phyloP scores from a whole-genome alignment of 2,113 vertebrate genomes.

The Nothobranchius furzeri region DNA sequence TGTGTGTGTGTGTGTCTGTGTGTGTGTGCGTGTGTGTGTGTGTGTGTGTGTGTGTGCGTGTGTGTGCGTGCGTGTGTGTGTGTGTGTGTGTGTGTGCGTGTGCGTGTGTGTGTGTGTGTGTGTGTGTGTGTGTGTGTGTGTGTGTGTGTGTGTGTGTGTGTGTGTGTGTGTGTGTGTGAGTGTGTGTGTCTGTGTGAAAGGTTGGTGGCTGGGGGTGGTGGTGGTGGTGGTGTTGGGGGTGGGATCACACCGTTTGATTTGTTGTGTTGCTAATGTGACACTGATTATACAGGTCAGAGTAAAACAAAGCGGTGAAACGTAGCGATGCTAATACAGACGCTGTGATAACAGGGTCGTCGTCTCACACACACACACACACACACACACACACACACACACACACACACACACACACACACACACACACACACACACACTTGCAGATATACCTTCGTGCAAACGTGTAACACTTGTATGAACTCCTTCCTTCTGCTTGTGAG shows the following conservation, averaged over 20 bases:
- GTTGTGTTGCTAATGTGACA: conserved; percentile 99
- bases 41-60: too few species aligned
- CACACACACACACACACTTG: conserved; percentile 2
- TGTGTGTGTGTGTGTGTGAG: too few species aligned
- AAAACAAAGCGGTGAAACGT: conserved; percentile 94
- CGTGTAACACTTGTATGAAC: conserved; percentile 21
- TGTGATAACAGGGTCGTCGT: conserved; percentile 84
- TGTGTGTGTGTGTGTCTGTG: conserved; percentile 28
- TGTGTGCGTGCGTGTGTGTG: conserved; percentile 9
- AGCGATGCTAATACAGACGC: conserved; percentile 93
- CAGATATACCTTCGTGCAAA: conserved; percentile 27
- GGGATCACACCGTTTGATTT: conserved; percentile 98
- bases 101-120: conserved; percentile 69
- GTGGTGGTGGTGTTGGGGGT: conserved; percentile 47
- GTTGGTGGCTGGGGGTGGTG: conserved; percentile 38
- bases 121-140: conserved; percentile 27
- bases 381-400: conserved; percentile 1
- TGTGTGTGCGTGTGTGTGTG: not conserved
- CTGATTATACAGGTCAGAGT: conserved; percentile 99
- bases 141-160: too few species aligned
- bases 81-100: too few species aligned
- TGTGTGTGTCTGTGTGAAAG: conserved; percentile 26
- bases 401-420: conserved; percentile 4
- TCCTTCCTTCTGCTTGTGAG: conserved; percentile 26
- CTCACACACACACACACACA: conserved; percentile 18